Base-by-base conservation (phyloP, 2,888 invertebrate species). In the Diloba caeruleocephala region DNA sequence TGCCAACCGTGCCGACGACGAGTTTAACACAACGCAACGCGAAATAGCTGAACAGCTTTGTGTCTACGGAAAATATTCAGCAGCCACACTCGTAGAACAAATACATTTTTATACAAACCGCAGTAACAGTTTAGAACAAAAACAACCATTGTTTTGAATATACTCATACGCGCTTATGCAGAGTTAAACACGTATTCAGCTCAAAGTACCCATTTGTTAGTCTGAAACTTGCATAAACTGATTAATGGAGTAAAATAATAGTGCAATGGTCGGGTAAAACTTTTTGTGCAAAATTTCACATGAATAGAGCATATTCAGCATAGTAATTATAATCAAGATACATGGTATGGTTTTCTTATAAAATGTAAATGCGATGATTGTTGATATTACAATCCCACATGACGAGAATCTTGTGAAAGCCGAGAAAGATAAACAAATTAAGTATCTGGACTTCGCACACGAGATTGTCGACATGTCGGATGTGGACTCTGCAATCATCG, bases 191-290 rank as follows among this genome's bases (percentile, higher is more conserved):
- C 51, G 39, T 54, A 66, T 66, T 54, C 51, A 60, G 61, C 39
- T 54, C 62, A 48, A 67, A 67, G 55, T 61, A 29, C 52, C 37
- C 42, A 54, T 68, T 54, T 37, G 43, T 71, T 65, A 31, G 60
- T 14, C 33, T 32, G 32, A 13, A 60, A 67, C 44, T 67, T 51
- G 43, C 51, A 48, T 49, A 51, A 54, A 68, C 34, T 50, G 68
- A 68, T 68, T 68, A 57, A 51, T 54, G 54, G 29, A 51, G 72
- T 57, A 52, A 67, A 71, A 71, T 67, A 54, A 71, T 38, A 68
- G 53, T 52, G 68, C 69, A 62, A 39, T 34, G 29, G 44, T 33
- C 39, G 33, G 32, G 28, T 56, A 52, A n/a, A 44, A 54, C 19
- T 53, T 71, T 65, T 72, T 53, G 15, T 39, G 39, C 39, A 23